These are phyloP conservation scores for Uropetala carovei DNA, from an alignment of 2,888 invertebrate species.

Conservation along the genomic window DNA sequence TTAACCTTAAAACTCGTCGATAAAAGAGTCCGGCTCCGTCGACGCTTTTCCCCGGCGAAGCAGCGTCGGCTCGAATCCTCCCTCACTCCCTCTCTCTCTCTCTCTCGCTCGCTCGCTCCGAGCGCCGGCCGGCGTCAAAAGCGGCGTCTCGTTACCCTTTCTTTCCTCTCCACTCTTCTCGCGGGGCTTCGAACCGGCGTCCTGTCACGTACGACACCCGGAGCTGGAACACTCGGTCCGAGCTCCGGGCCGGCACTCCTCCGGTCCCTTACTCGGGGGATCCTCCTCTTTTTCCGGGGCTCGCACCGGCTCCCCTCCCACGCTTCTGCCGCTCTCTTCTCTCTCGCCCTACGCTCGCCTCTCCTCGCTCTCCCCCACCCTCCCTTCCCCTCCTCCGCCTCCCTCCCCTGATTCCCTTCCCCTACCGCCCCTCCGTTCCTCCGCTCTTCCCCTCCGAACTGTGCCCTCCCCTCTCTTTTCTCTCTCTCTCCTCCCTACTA, in stretches of 20 bases:
- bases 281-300: conserved; percentile 64
- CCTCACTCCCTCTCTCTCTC: not conserved
- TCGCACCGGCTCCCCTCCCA: conserved; percentile 44
- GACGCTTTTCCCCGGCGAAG: not conserved
- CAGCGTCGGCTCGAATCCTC: not conserved
- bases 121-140: not conserved
- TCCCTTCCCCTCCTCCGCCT: not conserved
- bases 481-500: too few species aligned
- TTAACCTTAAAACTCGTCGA: too few species aligned
- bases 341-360: not conserved
- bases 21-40: too few species aligned
- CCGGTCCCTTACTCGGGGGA: conserved; percentile 58
- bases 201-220: conserved; percentile 41
- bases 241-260: conserved; percentile 62
- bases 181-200: conserved; percentile 34
- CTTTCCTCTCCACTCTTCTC: not conserved
- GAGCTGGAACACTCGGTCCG: conserved; percentile 60
- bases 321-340: not conserved
- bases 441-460: not conserved
- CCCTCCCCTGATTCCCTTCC: not conserved
- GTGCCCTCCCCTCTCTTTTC: not conserved
- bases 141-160: not conserved
- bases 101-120: not conserved
- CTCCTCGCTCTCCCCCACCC: not conserved
- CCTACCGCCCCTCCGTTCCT: not conserved